Conservation (phyloP, 2,113 vertebrate species). For the Cardinalis cardinalis region DNA sequence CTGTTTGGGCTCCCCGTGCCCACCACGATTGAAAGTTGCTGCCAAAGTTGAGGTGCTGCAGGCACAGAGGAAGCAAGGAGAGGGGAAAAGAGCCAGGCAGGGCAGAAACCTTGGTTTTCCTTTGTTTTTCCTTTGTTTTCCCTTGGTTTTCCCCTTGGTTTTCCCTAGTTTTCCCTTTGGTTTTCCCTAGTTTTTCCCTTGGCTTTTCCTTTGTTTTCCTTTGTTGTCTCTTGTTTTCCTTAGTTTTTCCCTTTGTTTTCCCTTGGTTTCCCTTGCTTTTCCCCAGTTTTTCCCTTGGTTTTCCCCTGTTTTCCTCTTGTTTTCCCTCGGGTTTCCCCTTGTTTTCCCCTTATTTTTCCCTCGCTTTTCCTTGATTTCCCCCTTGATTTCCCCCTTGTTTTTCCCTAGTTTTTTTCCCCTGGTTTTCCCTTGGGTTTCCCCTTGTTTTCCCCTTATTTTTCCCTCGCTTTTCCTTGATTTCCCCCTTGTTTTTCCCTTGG, state of each 20-base stretch:
- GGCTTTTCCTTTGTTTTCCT: neutral
- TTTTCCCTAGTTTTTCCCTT: neutral
- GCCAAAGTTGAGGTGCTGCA: neutral
- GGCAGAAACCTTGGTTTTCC: neutral
- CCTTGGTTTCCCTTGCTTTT: no score
- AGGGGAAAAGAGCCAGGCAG: neutral
- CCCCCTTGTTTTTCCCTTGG: neutral
- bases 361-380: no score
- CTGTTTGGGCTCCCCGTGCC: accelerated
- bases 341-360: no score
- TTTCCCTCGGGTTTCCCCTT: no score
- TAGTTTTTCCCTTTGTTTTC: neutral
- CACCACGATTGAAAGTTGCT: neutral
- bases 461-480: neutral
- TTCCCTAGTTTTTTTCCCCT: no score
- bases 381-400: no score
- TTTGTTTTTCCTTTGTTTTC: no score
- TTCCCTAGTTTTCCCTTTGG: neutral
- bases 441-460: no score
- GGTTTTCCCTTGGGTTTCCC: no score
- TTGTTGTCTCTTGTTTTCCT: neutral
- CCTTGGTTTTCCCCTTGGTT: neutral
- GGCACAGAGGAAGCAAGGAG: neutral
- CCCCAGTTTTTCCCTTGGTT: no score
- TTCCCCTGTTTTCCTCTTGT: neutral